Evolutionary conservation across 64 coral and sea anemone genomes (phyloP).

Genomic region (Anthopleura sola): DNA sequence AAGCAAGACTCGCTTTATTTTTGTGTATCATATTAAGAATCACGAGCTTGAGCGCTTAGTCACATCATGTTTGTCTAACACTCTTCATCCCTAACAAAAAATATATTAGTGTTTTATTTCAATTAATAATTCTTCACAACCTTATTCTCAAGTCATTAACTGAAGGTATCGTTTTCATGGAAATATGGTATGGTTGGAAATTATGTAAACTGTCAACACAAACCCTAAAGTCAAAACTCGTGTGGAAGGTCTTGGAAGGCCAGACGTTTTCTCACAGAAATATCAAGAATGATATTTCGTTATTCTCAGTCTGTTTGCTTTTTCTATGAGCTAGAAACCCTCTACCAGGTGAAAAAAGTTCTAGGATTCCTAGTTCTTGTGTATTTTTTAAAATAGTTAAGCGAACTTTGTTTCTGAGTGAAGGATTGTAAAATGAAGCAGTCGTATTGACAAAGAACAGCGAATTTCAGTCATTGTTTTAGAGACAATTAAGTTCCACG

Average conservation of each 20-base stretch:
- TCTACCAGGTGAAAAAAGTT: not conserved
- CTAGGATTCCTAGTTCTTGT: not conserved
- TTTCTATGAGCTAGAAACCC: not conserved
- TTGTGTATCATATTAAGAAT: not conserved
- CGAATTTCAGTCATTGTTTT: not conserved
- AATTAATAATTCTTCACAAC: not conserved
- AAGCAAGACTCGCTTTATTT: not conserved
- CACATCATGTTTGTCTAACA: not conserved
- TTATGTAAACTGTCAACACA: not conserved
- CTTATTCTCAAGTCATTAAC: too few species aligned
- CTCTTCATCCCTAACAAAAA: not conserved
- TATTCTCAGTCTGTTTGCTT: not conserved
- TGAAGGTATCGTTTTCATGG: not conserved
- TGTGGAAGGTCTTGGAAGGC: not conserved
- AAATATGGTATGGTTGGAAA: not conserved
- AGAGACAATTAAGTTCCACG: not conserved
- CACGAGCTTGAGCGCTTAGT: not conserved
- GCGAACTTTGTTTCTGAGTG: not conserved
- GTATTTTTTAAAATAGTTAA: not conserved
- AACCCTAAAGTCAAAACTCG: not conserved
- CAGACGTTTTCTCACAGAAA: not conserved
- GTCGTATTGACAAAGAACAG: not conserved
- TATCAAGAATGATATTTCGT: not conserved
- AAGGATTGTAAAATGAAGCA: not conserved
- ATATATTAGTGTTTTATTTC: not conserved